Percentiles rank a stretch among this genome's conserved stretches.
phyloP scores from a whole-genome alignment of 2,797 vertebrate genomes.

The Phoeniculus purpureus region DNA sequence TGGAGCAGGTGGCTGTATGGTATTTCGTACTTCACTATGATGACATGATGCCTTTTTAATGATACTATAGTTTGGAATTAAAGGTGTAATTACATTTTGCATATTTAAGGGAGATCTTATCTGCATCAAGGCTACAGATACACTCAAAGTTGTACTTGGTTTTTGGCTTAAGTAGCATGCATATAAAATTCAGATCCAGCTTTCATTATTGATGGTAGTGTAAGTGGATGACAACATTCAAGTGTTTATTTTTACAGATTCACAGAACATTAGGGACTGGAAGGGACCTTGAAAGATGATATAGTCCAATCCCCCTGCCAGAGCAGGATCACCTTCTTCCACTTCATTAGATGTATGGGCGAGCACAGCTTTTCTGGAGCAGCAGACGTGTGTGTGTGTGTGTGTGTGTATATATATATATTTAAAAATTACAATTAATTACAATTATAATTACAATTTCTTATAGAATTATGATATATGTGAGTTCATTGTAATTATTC shows the following conservation, averaged over 20 bases:
- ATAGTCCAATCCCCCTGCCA: no score
- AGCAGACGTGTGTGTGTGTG: neutral
- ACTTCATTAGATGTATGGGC: neutral
- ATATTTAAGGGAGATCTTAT: neutral
- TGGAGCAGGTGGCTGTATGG: neutral
- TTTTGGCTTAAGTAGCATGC: neutral
- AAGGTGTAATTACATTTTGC: constrained; percentile 11
- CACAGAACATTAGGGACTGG: no score
- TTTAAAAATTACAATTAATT: no score
- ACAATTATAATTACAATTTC: no score
- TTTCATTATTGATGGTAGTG: neutral
- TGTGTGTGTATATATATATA: no score
- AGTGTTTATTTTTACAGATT: neutral
- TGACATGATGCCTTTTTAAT: neutral
- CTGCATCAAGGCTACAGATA: neutral
- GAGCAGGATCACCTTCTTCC: neutral
- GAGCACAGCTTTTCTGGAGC: neutral
- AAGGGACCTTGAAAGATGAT: no score
- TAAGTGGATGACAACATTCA: neutral
- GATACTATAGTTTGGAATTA: constrained; percentile 2
- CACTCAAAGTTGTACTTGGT: neutral
- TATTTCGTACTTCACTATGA: neutral
- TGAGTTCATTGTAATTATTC: neutral
- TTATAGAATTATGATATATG: no score
- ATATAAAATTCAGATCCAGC: neutral